Base-by-base conservation (phyloP, 2,888 invertebrate species). In the Scaptomyza caliginosa region DNA sequence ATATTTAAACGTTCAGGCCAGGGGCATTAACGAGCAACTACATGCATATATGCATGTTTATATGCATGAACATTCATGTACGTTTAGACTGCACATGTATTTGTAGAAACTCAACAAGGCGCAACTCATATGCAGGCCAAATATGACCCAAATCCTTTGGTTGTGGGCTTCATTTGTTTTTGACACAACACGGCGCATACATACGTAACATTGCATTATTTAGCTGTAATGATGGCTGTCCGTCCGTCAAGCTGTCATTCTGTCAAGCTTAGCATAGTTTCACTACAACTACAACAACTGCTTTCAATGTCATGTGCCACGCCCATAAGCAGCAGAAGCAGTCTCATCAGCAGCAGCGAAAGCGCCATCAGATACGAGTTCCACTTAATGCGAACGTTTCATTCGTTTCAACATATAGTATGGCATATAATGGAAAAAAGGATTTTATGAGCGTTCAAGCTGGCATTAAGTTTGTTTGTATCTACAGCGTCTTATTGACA, bases 221-320 rank as follows among this genome's bases (percentile, higher is more conserved):
- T 67, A 85, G 72, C 50, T 46, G 66, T 77, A 82, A 79, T 83
- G 86, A 83, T 77, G 80, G 67, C 86, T 77, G 80, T 77, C 80
- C 54, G 64, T 60, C 46, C 10, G 45, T 50, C 42, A 11, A n/a
- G 10, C 36, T 28, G 64, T 46, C 52, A 32, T 32, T 54, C 49
- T 42, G 56, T 50, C 70, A 77, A 40, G 85, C 83, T 82, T 85
- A 82, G 71, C 83, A 85, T 72, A 85, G 80, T 85, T 81, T 68
- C 56, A 26, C 50, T 19, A 19, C 48, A 28, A 21, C n/a, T 8
- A 34, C 34, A 16, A 34, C n/a, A 4, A n/a, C 34, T 16, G 69
- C 63, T 69, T 80, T 85, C 81, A 82, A 82, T 82, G 81, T 82
- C 81, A 86, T 86, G 86, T 76, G 74, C 82, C 82, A 82, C 81